phyloP scores from a whole-genome alignment of 1,140 invertebrate genomes.

The Homalodisca vitripennis region DNA sequence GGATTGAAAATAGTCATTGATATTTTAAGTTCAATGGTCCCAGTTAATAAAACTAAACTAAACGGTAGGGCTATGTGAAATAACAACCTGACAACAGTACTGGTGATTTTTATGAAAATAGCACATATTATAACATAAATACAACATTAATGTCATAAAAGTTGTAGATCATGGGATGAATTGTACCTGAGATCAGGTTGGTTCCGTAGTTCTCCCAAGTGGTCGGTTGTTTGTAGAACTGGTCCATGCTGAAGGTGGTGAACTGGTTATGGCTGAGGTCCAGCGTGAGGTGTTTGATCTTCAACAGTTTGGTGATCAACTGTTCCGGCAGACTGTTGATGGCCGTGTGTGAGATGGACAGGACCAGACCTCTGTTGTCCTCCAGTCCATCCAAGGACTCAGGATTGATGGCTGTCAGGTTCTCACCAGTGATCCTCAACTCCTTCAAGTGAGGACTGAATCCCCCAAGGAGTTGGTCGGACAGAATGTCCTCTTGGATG shows the following conservation, averaged over 20 bases:
- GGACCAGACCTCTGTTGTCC: slow-evolving; percentile 62
- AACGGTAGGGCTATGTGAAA: too few species aligned
- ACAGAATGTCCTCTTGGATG: slow-evolving; percentile 68
- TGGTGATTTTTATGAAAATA: too few species aligned
- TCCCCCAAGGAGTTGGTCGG: slow-evolving; percentile 45
- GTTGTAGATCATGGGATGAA: too few species aligned
- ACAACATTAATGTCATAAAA: too few species aligned
- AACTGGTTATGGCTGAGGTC: slow-evolving; percentile 81
- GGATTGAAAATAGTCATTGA: too few species aligned
- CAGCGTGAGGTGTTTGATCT: slow-evolving; percentile 74
- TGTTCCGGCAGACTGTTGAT: slow-evolving; percentile 72
- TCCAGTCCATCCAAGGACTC: slow-evolving; percentile 65
- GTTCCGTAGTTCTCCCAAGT: slow-evolving; percentile 83
- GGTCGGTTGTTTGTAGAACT: slow-evolving; percentile 78
- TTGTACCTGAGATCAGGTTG: slow-evolving; percentile 73
- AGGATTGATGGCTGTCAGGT: slow-evolving; percentile 64
- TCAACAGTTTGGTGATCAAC: slow-evolving; percentile 72
- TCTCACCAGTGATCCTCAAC: slow-evolving; percentile 72
- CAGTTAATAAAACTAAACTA: too few species aligned
- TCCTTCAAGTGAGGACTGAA: slow-evolving; percentile 74
- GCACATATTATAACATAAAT: too few species aligned
- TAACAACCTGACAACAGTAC: too few species aligned
- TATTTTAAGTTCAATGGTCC: too few species aligned
- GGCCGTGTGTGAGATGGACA: slow-evolving; percentile 72
- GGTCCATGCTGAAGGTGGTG: slow-evolving; percentile 71